phyloP scores from a whole-genome alignment of 2,888 invertebrate species.

The Nowickia ferox region DNA sequence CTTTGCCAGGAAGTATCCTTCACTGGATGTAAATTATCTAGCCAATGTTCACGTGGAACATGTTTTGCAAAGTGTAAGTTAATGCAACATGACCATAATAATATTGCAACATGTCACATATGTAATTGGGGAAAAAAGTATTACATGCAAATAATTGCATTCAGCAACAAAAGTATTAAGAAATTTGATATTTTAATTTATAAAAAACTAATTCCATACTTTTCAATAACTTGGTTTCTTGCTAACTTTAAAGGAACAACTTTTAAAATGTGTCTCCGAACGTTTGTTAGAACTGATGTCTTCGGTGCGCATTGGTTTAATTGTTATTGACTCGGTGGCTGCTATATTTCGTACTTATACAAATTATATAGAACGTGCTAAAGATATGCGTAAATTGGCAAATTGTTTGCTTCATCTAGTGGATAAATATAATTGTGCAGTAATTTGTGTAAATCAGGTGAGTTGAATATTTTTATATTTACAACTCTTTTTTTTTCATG shows the following conservation, averaged over 20 bases:
- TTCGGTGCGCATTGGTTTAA: slow-evolving; percentile 85
- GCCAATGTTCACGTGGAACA: slow-evolving; percentile 88
- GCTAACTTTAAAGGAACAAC: slow-evolving; percentile 82
- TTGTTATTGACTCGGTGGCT: slow-evolving; percentile 90
- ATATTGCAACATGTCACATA: background rate
- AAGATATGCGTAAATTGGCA: slow-evolving; percentile 85
- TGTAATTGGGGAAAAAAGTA: background rate
- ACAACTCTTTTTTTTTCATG: background rate
- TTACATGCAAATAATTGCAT: background rate
- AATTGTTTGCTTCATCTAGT: slow-evolving; percentile 85
- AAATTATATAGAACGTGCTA: slow-evolving; percentile 84
- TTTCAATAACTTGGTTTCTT: background rate
- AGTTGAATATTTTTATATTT: slow-evolving; percentile 42
- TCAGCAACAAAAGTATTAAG: background rate
- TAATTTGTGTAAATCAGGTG: slow-evolving; percentile 90
- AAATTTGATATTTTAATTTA: background rate
- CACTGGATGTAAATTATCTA: slow-evolving; percentile 82
- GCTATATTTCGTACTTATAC: slow-evolving; percentile 86
- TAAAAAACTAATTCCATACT: background rate
- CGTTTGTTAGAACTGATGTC: slow-evolving; percentile 85
- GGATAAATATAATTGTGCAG: slow-evolving; percentile 84
- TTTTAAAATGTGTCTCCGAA: slow-evolving; percentile 84
- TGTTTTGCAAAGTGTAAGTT: slow-evolving; percentile 84
- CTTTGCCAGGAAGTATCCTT: slow-evolving; percentile 80
- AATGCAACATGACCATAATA: background rate